phyloP scores from a whole-genome alignment of 2,113 vertebrate genomes.

The Campylorhamphus procurvoides region DNA sequence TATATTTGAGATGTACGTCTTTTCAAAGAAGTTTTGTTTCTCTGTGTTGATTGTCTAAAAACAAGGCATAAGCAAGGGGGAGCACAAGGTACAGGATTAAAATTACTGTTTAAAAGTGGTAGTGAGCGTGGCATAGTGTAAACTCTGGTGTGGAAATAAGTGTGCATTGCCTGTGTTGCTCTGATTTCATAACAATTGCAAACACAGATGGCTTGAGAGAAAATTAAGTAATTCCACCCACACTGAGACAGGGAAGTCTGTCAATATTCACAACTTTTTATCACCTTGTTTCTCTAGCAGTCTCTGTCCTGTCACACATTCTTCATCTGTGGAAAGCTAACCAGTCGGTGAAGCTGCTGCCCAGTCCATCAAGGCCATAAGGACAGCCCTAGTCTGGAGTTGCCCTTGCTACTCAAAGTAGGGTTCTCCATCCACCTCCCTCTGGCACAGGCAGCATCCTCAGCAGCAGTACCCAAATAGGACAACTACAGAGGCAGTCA shows the following conservation, averaged over 20 bases:
- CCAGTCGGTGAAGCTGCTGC: neutral
- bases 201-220: slow-evolving; percentile 13
- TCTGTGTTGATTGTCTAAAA: neutral
- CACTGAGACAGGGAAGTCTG: neutral
- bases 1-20: neutral
- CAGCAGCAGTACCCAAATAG: neutral
- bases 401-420: rapidly evolving
- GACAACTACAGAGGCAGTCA: rapidly evolving
- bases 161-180: neutral
- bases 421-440: neutral
- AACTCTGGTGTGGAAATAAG: neutral
- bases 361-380: neutral
- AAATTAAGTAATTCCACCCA: slow-evolving; percentile 8
- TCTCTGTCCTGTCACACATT: neutral
- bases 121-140: neutral
- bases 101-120: neutral
- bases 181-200: neutral
- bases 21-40: neutral
- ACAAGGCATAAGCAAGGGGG: neutral
- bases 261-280: neutral
- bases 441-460: neutral
- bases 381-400: neutral
- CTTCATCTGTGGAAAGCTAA: neutral
- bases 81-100: neutral
- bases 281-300: neutral